Evolutionary conservation across 1,140 invertebrate genomes (phyloP), one percentile per base, ranked within the genome.

Genomic region (Lordiphosa mommai): DNA sequence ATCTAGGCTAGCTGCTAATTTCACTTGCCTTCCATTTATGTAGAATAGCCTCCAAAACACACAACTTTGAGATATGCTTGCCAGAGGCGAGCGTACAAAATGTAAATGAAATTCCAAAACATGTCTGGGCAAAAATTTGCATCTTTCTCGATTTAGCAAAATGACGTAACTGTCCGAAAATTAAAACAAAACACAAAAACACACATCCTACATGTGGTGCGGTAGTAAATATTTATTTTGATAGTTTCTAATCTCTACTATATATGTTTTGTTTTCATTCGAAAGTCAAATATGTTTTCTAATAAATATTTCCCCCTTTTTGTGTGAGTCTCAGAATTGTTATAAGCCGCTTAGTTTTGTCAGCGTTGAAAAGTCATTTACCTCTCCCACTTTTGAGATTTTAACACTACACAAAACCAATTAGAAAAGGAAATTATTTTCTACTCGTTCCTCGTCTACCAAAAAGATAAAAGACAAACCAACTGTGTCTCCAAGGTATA

Each of bases 401-500:
- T 27, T 27, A 27, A 27, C 23, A 27, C 23, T 7, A 27, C 23
- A 27, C 64, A 68, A 64, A 49, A 61, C 57, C 29, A 70, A 36
- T 41, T 47, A 57, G 49, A 46, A 20, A 47, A n/a, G 23, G 23
- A 27, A 27, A 27, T 27, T 27, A 27, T 27, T 27, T 27, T 27
- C 23, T 7, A 27, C 23, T 7, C 23, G 6, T 27, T 27, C 23
- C 23, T 27, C 23, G 5, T 27, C 23, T 4, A 7, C 23, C 6
- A 27, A 27, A 27, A 7, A 7, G 23, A 27, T 27, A 27, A 27
- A 27, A 27, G 23, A 27, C n/a, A n/a, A 64, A 64, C 23, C 23
- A 27, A 63, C 34, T 52, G 49, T 52, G 49, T 73, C 46, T 70
- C 71, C 53, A 72, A 47, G 61, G 8, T 48, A 43, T 13, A 55